Percentiles rank a stretch among this genome's conserved stretches.
Conservation (phyloP, 1,140 invertebrate genomes). For the Hylaeus volcanicus region DNA sequence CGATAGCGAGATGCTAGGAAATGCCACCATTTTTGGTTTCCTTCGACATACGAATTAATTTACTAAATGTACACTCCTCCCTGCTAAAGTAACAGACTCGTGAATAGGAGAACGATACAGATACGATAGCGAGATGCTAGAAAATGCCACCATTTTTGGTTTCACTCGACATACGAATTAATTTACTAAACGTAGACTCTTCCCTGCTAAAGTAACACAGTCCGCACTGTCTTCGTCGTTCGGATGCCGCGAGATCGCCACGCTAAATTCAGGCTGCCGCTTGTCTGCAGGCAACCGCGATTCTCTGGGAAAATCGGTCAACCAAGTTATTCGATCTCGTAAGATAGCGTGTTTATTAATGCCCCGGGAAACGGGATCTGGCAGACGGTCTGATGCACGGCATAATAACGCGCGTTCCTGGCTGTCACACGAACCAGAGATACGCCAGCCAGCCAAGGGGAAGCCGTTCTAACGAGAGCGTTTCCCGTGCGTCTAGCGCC, state of each 20-base stretch:
- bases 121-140: too few relatives aligned
- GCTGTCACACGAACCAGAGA: slow-evolving; percentile 30
- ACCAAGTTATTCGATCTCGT: slow-evolving; percentile 24
- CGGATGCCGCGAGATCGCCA: background rate
- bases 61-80: too few relatives aligned
- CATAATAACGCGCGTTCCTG: slow-evolving; percentile 43
- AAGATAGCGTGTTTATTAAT: slow-evolving; percentile 51
- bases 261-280: background rate
- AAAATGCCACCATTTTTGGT: too few relatives aligned
- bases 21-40: too few relatives aligned
- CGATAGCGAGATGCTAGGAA: too few relatives aligned
- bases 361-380: slow-evolving; percentile 15
- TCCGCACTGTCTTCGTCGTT: background rate
- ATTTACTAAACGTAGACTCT: too few relatives aligned
- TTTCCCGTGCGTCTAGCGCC: slow-evolving; percentile 39
- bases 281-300: background rate
- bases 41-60: too few relatives aligned
- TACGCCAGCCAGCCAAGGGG: slow-evolving; percentile 32
- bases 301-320: slow-evolving; percentile 3
- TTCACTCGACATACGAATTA: too few relatives aligned
- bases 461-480: slow-evolving; percentile 47
- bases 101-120: too few relatives aligned
- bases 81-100: too few relatives aligned
- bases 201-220: too few relatives aligned
- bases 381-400: slow-evolving; percentile 17